Evolutionary conservation across 2,888 invertebrate genomes (phyloP).

Genomic region (Cantharis nigra): DNA sequence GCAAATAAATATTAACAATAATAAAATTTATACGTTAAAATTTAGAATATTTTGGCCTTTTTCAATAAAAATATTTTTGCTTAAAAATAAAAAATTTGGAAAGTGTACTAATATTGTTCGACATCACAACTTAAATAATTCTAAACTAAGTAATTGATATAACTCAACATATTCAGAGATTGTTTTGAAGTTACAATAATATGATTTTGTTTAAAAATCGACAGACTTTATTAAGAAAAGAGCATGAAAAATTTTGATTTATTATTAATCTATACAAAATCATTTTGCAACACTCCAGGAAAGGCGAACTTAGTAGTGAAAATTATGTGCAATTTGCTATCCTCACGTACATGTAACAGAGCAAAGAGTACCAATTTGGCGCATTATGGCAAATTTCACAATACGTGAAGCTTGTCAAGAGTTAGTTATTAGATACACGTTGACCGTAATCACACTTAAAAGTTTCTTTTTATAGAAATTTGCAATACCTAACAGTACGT

Average conservation of each 20-base stretch:
- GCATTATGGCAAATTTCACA: slow-evolving; percentile 48
- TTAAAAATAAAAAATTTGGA: no score
- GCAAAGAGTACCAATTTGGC: slow-evolving; percentile 47
- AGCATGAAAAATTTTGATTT: not conserved
- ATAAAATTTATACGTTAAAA: no score
- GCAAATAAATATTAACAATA: no score
- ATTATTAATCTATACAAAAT: not conserved
- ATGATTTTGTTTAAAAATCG: not conserved
- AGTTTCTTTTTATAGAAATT: not conserved
- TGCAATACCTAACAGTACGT: not conserved
- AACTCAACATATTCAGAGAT: not conserved
- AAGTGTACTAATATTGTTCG: no score
- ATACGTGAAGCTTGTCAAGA: slow-evolving; percentile 51
- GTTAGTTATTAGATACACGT: slow-evolving; percentile 19
- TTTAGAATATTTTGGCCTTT: no score
- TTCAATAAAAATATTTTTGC: no score
- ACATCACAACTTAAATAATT: no score
- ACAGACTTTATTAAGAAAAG: not conserved
- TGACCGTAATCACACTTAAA: slow-evolving; percentile 1
- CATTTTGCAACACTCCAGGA: not conserved
- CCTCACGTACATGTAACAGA: slow-evolving; percentile 54
- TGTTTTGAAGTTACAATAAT: not conserved
- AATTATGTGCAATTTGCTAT: slow-evolving; percentile 33
- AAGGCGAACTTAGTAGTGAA: slow-evolving; percentile 4
- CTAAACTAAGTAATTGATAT: no score